Conservation (phyloP, 2,888 invertebrate genomes). For the Dione juno region DNA sequence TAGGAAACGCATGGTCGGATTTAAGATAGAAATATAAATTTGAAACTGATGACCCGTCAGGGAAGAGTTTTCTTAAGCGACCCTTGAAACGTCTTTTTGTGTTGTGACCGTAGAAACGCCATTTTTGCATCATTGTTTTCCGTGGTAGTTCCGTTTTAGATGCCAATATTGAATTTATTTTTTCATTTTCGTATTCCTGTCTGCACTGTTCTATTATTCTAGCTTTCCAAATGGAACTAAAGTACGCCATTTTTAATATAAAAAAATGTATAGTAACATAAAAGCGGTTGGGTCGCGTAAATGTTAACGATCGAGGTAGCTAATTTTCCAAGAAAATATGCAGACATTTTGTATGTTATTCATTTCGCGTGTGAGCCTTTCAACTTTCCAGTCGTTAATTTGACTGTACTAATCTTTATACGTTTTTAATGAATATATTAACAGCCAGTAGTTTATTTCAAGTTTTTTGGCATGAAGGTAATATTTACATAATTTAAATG, state of each 20-base stretch:
- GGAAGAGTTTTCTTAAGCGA: constrained; percentile 65
- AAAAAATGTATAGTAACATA: neutral
- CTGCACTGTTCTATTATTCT: constrained; percentile 77
- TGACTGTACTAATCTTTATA: constrained; percentile 1
- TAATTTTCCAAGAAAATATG: constrained; percentile 14
- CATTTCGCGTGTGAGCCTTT: constrained; percentile 18
- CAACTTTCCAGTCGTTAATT: constrained; percentile 5
- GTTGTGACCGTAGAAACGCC: constrained; percentile 72
- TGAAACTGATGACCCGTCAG: constrained; percentile 64
- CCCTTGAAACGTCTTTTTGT: constrained; percentile 66
- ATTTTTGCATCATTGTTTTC: constrained; percentile 73
- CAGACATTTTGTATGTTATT: constrained; percentile 8
- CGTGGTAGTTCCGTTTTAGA: constrained; percentile 68
- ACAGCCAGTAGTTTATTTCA: neutral
- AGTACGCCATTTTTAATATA: constrained; percentile 78
- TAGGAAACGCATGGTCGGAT: constrained; percentile 80
- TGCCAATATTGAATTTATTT: constrained; percentile 79
- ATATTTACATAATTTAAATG: too few species aligned
- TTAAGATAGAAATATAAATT: constrained; percentile 62
- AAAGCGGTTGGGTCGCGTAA: constrained; percentile 18
- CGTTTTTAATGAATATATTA: neutral
- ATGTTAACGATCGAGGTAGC: constrained; percentile 18
- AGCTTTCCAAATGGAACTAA: constrained; percentile 83
- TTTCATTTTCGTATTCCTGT: constrained; percentile 81
- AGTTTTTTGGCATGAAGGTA: too few species aligned